Conservation (phyloP, 92 coral and sea anemone genomes). For the Umimayanthus kanabou region DNA sequence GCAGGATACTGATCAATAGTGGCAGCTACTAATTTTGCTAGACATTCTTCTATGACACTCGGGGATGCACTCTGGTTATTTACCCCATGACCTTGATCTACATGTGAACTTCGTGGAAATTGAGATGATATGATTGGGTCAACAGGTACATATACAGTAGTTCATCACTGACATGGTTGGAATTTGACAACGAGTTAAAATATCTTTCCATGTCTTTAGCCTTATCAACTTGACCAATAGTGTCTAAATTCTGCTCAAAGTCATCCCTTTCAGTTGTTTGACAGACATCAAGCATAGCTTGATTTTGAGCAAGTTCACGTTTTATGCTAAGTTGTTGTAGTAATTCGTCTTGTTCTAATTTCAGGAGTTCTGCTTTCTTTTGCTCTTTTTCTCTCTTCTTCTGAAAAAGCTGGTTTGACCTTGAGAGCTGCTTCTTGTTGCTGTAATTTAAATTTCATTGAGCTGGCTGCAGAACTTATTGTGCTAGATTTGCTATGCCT, state of each 20-base stretch:
- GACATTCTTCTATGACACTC: constrained; percentile 3
- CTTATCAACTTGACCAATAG: constrained; percentile 21
- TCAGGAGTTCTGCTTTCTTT: constrained; percentile 12
- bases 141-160: no score
- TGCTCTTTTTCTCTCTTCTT: constrained; percentile 37
- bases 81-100: background rate
- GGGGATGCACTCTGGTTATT: background rate
- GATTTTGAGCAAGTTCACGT: constrained; percentile 23
- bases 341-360: no score
- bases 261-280: constrained; percentile 7
- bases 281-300: constrained; percentile 33
- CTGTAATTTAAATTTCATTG: background rate
- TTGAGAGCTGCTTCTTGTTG: constrained; percentile 22
- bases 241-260: constrained; percentile 1
- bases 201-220: constrained; percentile 25
- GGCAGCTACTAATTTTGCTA: constrained; percentile 38
- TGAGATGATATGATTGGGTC: constrained; percentile 23
- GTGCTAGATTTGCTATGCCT: constrained; percentile 10
- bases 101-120: constrained; percentile 20
- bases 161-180: constrained; percentile 21
- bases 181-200: constrained; percentile 4
- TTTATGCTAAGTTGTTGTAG: background rate
- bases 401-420: constrained; percentile 22
- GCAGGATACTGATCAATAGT: constrained; percentile 50
- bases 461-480: background rate